phyloP scores from a whole-genome alignment of 2,888 invertebrate species.

The Xylota sylvarum region DNA sequence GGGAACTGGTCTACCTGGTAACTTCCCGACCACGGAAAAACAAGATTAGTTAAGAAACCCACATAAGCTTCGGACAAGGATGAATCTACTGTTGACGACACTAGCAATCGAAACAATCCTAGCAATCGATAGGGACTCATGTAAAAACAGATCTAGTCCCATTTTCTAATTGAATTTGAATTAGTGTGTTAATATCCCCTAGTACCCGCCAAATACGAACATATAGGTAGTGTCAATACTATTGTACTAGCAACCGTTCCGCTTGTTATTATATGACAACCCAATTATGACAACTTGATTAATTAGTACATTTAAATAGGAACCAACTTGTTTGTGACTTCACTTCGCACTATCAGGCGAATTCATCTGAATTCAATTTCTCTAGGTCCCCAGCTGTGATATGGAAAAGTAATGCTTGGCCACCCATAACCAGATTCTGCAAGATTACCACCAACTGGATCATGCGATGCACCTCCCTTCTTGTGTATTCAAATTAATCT shows the following conservation, averaged over 20 bases:
- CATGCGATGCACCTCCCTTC: conserved; percentile 26
- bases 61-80: no score
- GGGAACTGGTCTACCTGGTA: no score
- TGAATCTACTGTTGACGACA: no score
- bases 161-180: no score
- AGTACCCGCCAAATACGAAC: no score
- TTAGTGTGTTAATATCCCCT: no score
- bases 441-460: conserved; percentile 62
- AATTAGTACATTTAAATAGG: conserved; percentile 40
- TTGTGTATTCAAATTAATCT: conserved; percentile 36
- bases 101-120: no score
- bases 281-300: conserved; percentile 54
- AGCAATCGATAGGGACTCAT: no score
- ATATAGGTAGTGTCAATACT: no score
- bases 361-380: conserved; percentile 36
- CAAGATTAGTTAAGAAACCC: no score
- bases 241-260: background rate
- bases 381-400: conserved; percentile 39
- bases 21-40: no score
- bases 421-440: conserved; percentile 51
- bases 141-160: no score
- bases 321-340: conserved; percentile 31
- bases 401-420: conserved; percentile 29
- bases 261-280: conserved; percentile 6
- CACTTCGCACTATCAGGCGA: conserved; percentile 1